Percentiles rank a stretch among this genome's conserved stretches.
phyloP scores from a whole-genome alignment of 2,888 invertebrate genomes.

The Hololepta plana region DNA sequence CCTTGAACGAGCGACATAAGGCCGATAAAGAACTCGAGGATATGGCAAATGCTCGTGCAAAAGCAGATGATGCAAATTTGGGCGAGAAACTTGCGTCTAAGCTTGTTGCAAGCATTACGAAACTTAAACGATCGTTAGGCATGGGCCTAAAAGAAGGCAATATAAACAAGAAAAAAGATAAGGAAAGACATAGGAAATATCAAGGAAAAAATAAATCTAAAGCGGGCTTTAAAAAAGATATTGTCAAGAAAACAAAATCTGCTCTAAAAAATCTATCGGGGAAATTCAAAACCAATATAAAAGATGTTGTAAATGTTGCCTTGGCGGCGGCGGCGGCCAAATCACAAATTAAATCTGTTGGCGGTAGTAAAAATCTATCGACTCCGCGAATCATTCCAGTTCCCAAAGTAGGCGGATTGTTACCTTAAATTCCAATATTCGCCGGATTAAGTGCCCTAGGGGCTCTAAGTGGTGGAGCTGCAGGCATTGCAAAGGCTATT shows the following conservation, averaged over 20 bases:
- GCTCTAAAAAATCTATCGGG: no score
- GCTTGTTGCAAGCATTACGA: slow-evolving; percentile 4
- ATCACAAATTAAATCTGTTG: slow-evolving; percentile 6
- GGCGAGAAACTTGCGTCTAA: slow-evolving; percentile 2
- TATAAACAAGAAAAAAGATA: slow-evolving; percentile 2
- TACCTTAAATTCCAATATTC: slow-evolving; percentile 14
- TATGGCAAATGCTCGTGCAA: no score
- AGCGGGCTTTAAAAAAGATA: background rate
- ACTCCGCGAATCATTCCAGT: slow-evolving; percentile 6
- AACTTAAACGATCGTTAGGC: slow-evolving; percentile 4
- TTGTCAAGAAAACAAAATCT: slow-evolving; percentile 1
- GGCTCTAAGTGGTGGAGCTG: slow-evolving; percentile 12
- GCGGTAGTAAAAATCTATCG: slow-evolving; percentile 6
- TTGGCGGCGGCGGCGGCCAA: slow-evolving; percentile 5
- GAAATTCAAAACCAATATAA: no score
- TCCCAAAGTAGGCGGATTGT: slow-evolving; percentile 12
- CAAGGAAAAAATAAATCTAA: background rate
- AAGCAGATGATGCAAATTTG: slow-evolving; percentile 3
- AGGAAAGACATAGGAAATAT: no score
- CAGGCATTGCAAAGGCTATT: slow-evolving; percentile 14
- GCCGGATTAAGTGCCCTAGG: slow-evolving; percentile 13
- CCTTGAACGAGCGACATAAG: no score
- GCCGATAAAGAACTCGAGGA: no score
- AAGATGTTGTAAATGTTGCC: slow-evolving; percentile 5
- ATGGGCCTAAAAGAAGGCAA: slow-evolving; percentile 4